A percentile compares a stretch with the other conserved stretches of the same genome.
Conservation (phyloP, 2,113 vertebrate species). For the Phodopus roborovskii region DNA sequence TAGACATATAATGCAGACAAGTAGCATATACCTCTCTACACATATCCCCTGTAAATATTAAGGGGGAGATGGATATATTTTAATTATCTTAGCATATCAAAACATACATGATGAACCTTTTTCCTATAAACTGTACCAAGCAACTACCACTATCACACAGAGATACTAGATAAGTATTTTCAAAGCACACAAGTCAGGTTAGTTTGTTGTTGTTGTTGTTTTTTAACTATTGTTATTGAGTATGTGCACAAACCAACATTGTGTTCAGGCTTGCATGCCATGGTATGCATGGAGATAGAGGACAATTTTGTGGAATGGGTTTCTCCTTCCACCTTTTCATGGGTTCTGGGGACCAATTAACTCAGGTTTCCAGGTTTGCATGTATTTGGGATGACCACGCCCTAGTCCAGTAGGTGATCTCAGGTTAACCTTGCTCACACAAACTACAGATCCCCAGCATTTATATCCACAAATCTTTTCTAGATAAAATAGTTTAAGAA, state of each 20-base stretch:
- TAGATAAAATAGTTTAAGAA: conserved; percentile 28
- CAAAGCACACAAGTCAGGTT: background rate
- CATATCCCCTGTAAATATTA: conserved; percentile 6
- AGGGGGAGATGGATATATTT: background rate
- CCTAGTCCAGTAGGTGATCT: background rate
- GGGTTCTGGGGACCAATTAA: background rate
- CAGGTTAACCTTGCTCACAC: conserved; percentile 2
- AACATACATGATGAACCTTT: background rate
- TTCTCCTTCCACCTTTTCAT: background rate
- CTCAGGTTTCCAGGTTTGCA: background rate
- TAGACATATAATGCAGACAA: background rate
- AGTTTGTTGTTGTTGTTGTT: background rate
- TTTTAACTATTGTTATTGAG: background rate
- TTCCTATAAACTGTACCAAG: background rate
- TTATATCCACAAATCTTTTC: background rate
- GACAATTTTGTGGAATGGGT: background rate
- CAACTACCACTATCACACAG: background rate
- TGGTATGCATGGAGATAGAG: background rate
- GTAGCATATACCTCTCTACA: background rate
- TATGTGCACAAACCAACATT: background rate
- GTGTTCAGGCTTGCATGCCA: background rate
- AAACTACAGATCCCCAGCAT: background rate
- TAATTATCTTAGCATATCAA: background rate
- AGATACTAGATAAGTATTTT: conserved; percentile 36
- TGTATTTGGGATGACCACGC: background rate